Base-by-base conservation (phyloP, 2,797 vertebrate genomes). In the Falco novaeseelandiae region DNA sequence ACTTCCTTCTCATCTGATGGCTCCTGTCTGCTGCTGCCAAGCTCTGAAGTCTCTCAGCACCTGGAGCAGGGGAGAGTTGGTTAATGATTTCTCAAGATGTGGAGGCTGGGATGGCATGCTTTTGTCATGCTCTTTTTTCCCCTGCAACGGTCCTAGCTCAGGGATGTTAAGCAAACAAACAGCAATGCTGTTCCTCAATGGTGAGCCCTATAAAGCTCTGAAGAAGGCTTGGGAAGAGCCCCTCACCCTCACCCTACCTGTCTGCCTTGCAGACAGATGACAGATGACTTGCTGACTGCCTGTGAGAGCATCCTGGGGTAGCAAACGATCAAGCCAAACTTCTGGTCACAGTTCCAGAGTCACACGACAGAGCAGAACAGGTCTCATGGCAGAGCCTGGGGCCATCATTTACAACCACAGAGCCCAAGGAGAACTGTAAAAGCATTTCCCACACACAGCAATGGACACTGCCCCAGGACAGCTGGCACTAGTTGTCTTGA, bases 251-350 rank as follows among this genome's bases (percentile, higher is more conserved):
- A 5, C 2, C 29, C 48, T 44, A 21, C 3, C 18, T 23, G 38
- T 49, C 63, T 73, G 13, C 34, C 26, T 13, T 17, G 34, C 52
- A 90, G 59, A 21, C 4, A 44, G 51, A 19, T 7, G 20, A 40
- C 14, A 46, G 40, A 44, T 0, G 5, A 22, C 18, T 73, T 85
- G 22, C 67, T 94, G 58, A 62, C 26, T 6, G 3, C 8, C 10
- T 1, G 0, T 12, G 25, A 57, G 18, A 83, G 4, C 63, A 69
- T 42, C 26, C 49, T 52, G 0, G 3, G 10, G 10, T 13, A 32
- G 44, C 6, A 74, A 90, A 78, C 0, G 2, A 7, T 71, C 27
- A 26, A n/a, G 40, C 0, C 40, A 51, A 59, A 57, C 65, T 86
- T 83, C 8, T 72, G 52, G n/a, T 48, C n/a, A 21, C 0, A 1